Evolutionary conservation across 1,140 invertebrate species (phyloP).

Genomic region (Micrasema longulum): DNA sequence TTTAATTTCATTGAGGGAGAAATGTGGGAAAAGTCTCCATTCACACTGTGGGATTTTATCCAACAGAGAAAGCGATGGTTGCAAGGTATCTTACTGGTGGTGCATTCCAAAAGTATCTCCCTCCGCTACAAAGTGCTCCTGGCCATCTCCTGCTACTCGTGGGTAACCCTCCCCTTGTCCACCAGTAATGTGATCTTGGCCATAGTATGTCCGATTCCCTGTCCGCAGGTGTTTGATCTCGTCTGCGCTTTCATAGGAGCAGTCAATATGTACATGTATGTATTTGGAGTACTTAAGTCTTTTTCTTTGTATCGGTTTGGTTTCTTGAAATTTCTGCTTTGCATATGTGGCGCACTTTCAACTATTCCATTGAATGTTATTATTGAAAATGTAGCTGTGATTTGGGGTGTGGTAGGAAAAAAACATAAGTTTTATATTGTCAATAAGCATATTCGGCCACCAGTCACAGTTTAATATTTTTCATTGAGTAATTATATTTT

Average conservation of each 20-base stretch:
- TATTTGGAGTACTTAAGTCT: conserved; percentile 95
- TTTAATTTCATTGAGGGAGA: conserved; percentile 96
- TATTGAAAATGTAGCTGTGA: conserved; percentile 93
- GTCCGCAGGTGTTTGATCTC: conserved; percentile 85
- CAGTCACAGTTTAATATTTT: conserved; percentile 67
- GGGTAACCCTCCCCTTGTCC: conserved; percentile 94
- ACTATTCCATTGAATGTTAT: conserved; percentile 93
- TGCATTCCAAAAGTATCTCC: conserved; percentile 90
- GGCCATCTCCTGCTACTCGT: conserved; percentile 92
- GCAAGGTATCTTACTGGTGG: conserved; percentile 94
- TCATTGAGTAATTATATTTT: background rate
- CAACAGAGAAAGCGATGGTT: conserved; percentile 97
- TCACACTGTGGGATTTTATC: conserved; percentile 93
- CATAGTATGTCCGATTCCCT: conserved; percentile 87
- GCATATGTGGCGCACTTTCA: conserved; percentile 85
- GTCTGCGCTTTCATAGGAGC: conserved; percentile 90
- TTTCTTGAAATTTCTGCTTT: conserved; percentile 80
- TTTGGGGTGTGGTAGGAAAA: conserved; percentile 91
- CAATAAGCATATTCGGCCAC: conserved; percentile 84
- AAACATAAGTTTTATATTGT: conserved; percentile 97
- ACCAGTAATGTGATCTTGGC: conserved; percentile 90
- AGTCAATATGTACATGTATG: conserved; percentile 95
- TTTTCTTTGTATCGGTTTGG: conserved; percentile 91
- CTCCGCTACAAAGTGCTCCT: conserved; percentile 85
- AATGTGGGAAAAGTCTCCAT: conserved; percentile 98